Base-by-base conservation (phyloP, 2,113 vertebrate species). In the Xyrauchen texanus region DNA sequence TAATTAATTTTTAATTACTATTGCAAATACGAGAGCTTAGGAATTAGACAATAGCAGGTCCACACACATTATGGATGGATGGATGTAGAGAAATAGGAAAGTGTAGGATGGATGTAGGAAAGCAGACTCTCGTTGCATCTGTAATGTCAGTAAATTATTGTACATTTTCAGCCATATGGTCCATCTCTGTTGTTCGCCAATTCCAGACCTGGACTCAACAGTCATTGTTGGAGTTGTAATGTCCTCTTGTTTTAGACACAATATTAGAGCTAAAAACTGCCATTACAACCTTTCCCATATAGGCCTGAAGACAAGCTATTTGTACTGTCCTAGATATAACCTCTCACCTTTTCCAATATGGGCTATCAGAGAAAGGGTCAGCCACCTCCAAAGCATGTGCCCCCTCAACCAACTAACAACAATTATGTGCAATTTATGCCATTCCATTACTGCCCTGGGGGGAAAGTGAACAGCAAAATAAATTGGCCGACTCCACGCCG, bases 341-440 rank as follows among this genome's bases (percentile, higher is more conserved):
- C 90, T 91, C 88, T 91, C 88, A 90, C 90, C 88, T 90, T 88
- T 89, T 88, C 88, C 92, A 90, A 88, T 90, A 89, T 90, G 88
- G 87, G 68, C 76, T 81, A 79, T 80, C 73, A 62, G 62, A 64
- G 91, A 91, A 85, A 80, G 86, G 90, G 90, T 87, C 80, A 75
- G 81, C 83, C 76, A 90, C 89, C 89, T 88, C 86, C 85, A 89
- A 92, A 91, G 89, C 88, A 90, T 87, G 83, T 88, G 75, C 78
- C n/a, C n/a, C n/a, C n/a, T n/a, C n/a, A n/a, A n/a, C n/a, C n/a
- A n/a, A n/a, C n/a, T n/a, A n/a, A n/a, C n/a, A n/a, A 90, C 90
- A 93, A 92, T 91, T 91, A 92, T 91, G 82, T 88, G 89, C 90
- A 93, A 92, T 91, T 93, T 90, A 89, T 91, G 91, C 91, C 90